A percentile compares a stretch with the other conserved stretches of the same genome.
These are phyloP conservation scores for Trachymyrmex cornetzi DNA, from an alignment of 1,140 invertebrate genomes.

Conservation along the genomic window DNA sequence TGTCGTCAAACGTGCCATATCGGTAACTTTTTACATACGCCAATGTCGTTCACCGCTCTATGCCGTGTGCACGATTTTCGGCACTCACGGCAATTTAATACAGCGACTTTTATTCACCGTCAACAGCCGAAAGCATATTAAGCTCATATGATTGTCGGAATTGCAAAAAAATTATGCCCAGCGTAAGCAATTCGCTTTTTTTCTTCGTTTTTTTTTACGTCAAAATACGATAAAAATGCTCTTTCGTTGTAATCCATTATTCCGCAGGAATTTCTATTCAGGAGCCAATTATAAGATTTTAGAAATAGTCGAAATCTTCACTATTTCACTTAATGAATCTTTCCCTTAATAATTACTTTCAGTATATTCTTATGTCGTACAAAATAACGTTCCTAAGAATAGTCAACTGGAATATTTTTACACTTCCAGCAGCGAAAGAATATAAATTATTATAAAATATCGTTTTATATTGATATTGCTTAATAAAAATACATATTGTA, in stretches of 20 bases:
- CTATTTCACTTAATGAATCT: neutral
- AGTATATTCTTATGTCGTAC: neutral
- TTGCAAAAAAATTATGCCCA: neutral
- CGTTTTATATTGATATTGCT: no score
- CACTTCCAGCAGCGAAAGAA: no score
- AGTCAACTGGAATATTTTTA: neutral
- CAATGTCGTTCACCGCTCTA: neutral
- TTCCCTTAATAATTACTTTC: neutral
- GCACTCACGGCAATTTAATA: slow-evolving; percentile 32
- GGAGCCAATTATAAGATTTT: neutral
- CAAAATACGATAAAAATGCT: neutral
- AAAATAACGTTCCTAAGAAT: neutral
- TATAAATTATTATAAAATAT: no score
- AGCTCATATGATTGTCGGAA: slow-evolving; percentile 1
- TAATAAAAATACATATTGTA: no score
- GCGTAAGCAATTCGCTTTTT: neutral
- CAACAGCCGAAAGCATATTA: neutral
- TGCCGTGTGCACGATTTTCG: slow-evolving; percentile 14
- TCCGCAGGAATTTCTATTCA: neutral
- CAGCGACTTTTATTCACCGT: neutral
- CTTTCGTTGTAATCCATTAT: neutral
- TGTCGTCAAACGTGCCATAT: slow-evolving; percentile 49
- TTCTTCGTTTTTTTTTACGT: neutral
- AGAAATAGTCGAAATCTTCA: neutral
- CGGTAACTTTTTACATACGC: slow-evolving; percentile 58